Percentiles rank a stretch among this genome's conserved stretches.
phyloP scores from a whole-genome alignment of 1,140 invertebrate genomes.

The Goniozus legneri region DNA sequence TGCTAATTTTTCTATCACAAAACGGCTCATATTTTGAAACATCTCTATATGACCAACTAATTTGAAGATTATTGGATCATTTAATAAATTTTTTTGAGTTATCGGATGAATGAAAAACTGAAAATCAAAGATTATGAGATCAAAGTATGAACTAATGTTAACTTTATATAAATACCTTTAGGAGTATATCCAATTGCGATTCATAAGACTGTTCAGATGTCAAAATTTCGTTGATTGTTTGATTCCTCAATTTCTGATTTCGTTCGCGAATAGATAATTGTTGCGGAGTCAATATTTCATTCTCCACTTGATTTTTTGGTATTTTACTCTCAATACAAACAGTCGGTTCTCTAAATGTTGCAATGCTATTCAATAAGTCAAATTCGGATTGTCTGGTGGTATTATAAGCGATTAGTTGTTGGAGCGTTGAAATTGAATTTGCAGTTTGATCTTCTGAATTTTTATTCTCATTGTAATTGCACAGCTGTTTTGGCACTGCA shows the following conservation, averaged over 20 bases:
- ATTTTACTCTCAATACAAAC: too few species aligned
- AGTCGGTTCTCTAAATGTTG: too few species aligned
- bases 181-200: conserved; percentile 64
- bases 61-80: conserved; percentile 55
- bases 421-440: too few species aligned
- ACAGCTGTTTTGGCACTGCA: too few species aligned
- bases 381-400: too few species aligned
- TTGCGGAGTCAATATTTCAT: too few species aligned
- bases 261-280: conserved; percentile 45
- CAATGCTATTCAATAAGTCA: too few species aligned
- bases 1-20: conserved; percentile 64
- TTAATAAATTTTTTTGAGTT: conserved; percentile 58
- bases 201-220: conserved; percentile 71
- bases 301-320: too few species aligned
- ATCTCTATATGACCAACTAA: conserved; percentile 71
- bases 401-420: too few species aligned
- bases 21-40: conserved; percentile 69
- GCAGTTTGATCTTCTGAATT: too few species aligned
- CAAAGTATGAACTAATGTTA: conserved; percentile 7
- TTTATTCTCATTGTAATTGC: too few species aligned
- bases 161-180: conserved; percentile 52
- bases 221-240: conserved; percentile 66
- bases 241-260: conserved; percentile 51
- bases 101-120: conserved; percentile 68
- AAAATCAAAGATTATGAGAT: conserved; percentile 28